Evolutionary conservation across 2,113 vertebrate species (phyloP).

Genomic region (Amphiprion ocellaris): DNA sequence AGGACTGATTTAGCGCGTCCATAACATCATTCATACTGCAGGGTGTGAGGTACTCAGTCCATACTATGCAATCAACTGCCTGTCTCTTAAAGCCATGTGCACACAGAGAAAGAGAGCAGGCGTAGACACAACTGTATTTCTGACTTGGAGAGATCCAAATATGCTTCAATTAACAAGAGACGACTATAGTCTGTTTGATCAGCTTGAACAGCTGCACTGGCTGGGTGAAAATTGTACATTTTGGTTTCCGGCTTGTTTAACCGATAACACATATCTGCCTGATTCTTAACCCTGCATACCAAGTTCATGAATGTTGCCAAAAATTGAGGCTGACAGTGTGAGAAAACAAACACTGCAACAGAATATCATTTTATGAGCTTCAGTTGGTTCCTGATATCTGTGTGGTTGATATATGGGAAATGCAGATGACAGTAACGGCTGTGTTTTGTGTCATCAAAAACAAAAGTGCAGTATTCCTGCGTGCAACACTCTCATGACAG

Average conservation of each 20-base stretch:
- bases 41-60: conserved; percentile 45
- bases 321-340: conserved; percentile 13
- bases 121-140: conserved; percentile 29
- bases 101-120: conserved; percentile 8
- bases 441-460: conserved; percentile 25
- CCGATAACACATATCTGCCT: conserved; percentile 28
- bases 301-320: not conserved
- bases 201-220: conserved; percentile 60
- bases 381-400: conserved; percentile 2
- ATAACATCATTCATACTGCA: conserved; percentile 30
- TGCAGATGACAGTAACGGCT: conserved; percentile 19
- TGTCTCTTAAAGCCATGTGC: conserved; percentile 49
- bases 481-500: conserved; percentile 10
- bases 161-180: conserved; percentile 64
- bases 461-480: not conserved
- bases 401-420: conserved; percentile 20
- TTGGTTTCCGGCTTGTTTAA: conserved; percentile 14
- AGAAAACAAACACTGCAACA: conserved; percentile 37
- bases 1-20: conserved; percentile 47
- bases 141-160: conserved; percentile 46
- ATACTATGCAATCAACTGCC: conserved; percentile 37
- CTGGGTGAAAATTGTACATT: conserved; percentile 34
- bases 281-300: conserved; percentile 36
- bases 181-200: conserved; percentile 69
- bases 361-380: conserved; percentile 38